Percentiles rank a stretch among this genome's conserved stretches.
phyloP scores from a whole-genome alignment of 2,797 vertebrate genomes.

The Melanotaenia maccullochi region DNA sequence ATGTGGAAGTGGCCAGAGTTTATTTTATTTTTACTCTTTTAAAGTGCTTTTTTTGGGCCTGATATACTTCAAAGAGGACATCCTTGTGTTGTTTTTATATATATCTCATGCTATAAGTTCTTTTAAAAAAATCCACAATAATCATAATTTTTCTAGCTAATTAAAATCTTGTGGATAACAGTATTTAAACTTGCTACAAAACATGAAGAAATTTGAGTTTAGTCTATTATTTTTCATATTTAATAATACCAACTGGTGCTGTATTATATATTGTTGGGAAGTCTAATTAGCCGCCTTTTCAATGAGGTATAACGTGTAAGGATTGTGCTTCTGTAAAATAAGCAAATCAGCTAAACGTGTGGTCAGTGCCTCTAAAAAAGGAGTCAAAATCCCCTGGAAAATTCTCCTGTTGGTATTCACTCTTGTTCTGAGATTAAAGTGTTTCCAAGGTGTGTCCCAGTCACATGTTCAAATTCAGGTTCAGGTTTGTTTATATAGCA shows the following conservation, averaged over 20 bases:
- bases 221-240: background rate
- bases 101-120: background rate
- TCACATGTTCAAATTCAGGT: too few relatives aligned
- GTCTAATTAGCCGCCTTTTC: too few relatives aligned
- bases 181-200: background rate
- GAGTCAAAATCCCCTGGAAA: background rate
- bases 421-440: too few relatives aligned
- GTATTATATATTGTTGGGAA: too few relatives aligned
- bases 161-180: background rate
- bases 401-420: background rate
- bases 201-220: background rate
- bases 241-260: background rate
- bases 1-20: background rate
- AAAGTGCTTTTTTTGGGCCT: too few relatives aligned
- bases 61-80: too few relatives aligned
- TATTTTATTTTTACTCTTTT: background rate
- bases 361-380: background rate
- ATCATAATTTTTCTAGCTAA: background rate
- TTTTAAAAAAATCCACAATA: background rate
- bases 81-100: too few relatives aligned
- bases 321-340: background rate
- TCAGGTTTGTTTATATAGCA: too few relatives aligned
- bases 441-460: background rate
- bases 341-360: background rate
- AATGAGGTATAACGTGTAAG: background rate